Conservation (phyloP, 2,113 vertebrate species). For the Macaca mulatta region DNA sequence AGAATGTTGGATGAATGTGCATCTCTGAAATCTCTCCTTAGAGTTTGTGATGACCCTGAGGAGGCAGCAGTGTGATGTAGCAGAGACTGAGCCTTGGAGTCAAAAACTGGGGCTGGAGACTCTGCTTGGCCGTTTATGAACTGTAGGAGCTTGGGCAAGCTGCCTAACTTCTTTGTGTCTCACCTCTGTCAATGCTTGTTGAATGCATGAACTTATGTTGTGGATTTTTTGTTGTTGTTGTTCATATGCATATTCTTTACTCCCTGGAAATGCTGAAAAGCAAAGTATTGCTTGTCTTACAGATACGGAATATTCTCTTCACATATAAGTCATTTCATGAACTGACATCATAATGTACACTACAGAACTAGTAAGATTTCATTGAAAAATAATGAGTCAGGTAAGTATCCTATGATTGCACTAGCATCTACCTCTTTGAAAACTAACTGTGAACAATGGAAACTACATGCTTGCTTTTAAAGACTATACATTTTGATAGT, state of each 20-base stretch:
- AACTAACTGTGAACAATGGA: conserved; percentile 1
- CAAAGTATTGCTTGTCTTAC: conserved; percentile 30
- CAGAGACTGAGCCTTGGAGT: not conserved
- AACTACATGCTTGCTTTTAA: not conserved
- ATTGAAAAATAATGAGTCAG: conserved; percentile 50
- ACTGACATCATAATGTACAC: conserved; percentile 4
- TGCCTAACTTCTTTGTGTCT: not conserved
- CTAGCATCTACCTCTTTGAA: not conserved
- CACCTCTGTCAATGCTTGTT: not conserved
- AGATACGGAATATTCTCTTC: not conserved
- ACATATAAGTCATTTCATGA: conserved; percentile 21
- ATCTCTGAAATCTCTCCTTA: not conserved
- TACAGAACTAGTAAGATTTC: not conserved
- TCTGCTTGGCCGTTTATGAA: not conserved
- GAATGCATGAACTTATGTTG: not conserved
- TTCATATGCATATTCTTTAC: not conserved
- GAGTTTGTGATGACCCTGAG: not conserved
- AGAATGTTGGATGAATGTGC: not conserved
- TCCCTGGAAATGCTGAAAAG: conserved; percentile 27
- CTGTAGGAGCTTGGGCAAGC: not conserved
- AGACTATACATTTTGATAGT: not conserved
- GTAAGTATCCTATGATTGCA: not conserved
- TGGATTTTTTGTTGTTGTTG: not conserved
- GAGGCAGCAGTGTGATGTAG: not conserved
- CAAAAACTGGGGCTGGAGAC: not conserved